These are phyloP conservation scores for Melanocharis versteri DNA, from an alignment of 2,113 vertebrate genomes.

Conservation along the genomic window DNA sequence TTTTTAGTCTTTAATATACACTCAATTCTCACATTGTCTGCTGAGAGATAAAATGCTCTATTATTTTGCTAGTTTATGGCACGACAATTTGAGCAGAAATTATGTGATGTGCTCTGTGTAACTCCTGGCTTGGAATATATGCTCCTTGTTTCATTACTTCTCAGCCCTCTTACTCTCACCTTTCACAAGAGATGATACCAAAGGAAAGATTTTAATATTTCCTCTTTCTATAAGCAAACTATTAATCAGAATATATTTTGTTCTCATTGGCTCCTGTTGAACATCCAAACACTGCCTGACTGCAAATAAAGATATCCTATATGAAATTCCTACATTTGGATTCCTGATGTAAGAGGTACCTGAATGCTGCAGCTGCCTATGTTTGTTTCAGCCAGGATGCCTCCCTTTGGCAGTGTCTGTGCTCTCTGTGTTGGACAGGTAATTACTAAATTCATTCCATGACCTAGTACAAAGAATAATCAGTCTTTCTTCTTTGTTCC, in stretches of 20 bases:
- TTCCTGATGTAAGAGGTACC: neutral
- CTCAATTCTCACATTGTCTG: neutral
- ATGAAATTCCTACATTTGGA: neutral
- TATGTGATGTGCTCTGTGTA: neutral
- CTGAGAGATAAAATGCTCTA: neutral
- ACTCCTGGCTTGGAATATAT: neutral
- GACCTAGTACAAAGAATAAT: neutral
- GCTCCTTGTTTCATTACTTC: neutral
- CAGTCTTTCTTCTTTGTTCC: neutral
- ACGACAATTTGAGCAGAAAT: neutral
- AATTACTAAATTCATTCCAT: neutral
- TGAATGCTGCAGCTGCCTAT: neutral
- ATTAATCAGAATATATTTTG: neutral
- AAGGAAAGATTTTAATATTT: neutral
- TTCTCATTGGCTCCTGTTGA: neutral
- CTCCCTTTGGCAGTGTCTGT: neutral
- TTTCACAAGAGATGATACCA: neutral
- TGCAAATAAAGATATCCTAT: neutral
- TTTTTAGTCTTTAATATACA: neutral
- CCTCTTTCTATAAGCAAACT: neutral
- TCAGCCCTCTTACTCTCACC: neutral
- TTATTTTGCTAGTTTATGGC: neutral
- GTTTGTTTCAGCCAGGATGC: neutral
- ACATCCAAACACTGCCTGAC: neutral
- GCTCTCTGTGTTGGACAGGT: neutral